Conservation (phyloP, 1,140 invertebrate species). For the Drosophila melanica region DNA sequence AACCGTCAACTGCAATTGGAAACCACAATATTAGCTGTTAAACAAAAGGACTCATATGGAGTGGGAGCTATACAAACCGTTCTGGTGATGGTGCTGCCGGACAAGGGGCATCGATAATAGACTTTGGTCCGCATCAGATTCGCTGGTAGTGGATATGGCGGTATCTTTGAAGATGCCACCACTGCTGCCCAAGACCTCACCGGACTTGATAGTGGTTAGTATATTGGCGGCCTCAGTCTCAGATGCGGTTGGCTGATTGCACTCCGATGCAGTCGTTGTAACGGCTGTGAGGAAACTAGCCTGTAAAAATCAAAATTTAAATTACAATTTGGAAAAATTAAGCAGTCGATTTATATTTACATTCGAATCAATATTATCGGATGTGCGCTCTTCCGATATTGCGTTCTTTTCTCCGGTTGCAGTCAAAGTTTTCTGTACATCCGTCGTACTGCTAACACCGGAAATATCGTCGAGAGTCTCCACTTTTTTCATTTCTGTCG, state of each 20-base stretch:
- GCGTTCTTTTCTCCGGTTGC: neutral
- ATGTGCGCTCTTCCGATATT: neutral
- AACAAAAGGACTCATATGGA: neutral
- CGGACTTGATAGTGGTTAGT: constrained; percentile 74
- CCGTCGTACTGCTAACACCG: constrained; percentile 65
- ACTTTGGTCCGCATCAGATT: neutral
- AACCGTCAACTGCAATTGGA: constrained; percentile 55
- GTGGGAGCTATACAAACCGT: constrained; percentile 38
- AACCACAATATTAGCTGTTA: neutral
- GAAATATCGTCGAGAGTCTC: constrained; percentile 53
- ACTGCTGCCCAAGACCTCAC: constrained; percentile 42
- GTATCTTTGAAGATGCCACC: constrained; percentile 28
- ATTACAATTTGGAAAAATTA: neutral
- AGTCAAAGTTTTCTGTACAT: constrained; percentile 12
- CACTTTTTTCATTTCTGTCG: neutral
- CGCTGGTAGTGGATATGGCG: constrained; percentile 28
- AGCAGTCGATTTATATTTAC: constrained; percentile 8
- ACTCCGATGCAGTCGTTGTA: constrained; percentile 15
- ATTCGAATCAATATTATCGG: constrained; percentile 9
- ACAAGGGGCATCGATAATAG: neutral
- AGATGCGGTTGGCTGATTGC: constrained; percentile 49
- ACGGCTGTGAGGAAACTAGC: neutral
- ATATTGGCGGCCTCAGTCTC: constrained; percentile 78
- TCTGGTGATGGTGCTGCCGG: constrained; percentile 34
- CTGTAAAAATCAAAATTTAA: neutral